Evolutionary conservation across 1,140 invertebrate species (phyloP).

Genomic region (Batillaria attramentaria): DNA sequence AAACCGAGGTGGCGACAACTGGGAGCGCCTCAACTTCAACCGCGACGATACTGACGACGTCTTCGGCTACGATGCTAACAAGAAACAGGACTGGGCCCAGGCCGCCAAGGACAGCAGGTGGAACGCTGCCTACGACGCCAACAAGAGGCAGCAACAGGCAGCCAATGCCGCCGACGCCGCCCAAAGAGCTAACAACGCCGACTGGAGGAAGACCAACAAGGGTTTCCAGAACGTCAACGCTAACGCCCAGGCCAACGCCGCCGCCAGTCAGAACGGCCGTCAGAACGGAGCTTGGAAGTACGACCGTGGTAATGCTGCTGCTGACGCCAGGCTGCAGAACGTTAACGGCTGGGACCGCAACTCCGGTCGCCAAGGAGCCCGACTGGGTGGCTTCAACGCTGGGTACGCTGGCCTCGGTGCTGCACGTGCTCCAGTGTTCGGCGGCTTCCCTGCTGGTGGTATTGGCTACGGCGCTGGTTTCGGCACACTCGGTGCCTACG

Average conservation of each 20-base stretch:
- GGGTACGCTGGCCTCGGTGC: neutral
- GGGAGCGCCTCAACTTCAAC: slow-evolving; percentile 40
- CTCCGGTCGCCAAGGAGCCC: neutral
- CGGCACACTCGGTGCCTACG: neutral
- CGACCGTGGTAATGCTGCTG: neutral
- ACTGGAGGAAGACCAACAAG: slow-evolving; percentile 29
- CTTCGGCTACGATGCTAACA: slow-evolving; percentile 35
- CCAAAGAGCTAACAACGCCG: neutral
- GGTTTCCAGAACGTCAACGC: slow-evolving; percentile 30
- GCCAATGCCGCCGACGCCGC: slow-evolving; percentile 25
- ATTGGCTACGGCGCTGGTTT: neutral
- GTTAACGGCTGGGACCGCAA: slow-evolving; percentile 1
- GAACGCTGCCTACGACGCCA: slow-evolving; percentile 19
- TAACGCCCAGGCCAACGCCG: neutral
- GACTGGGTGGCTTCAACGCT: neutral
- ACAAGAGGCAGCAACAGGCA: slow-evolving; percentile 12
- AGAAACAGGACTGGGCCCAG: slow-evolving; percentile 33
- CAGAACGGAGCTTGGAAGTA: slow-evolving; percentile 33
- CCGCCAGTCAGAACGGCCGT: slow-evolving; percentile 12
- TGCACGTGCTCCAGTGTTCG: neutral
- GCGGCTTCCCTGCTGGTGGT: neutral
- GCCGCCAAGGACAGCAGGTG: neutral
- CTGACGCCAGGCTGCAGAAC: neutral
- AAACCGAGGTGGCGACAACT: slow-evolving; percentile 36
- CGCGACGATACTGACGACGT: slow-evolving; percentile 27